These are phyloP conservation scores for Metopia argyrocephala DNA, from an alignment of 2,888 invertebrate genomes.

Conservation along the genomic window DNA sequence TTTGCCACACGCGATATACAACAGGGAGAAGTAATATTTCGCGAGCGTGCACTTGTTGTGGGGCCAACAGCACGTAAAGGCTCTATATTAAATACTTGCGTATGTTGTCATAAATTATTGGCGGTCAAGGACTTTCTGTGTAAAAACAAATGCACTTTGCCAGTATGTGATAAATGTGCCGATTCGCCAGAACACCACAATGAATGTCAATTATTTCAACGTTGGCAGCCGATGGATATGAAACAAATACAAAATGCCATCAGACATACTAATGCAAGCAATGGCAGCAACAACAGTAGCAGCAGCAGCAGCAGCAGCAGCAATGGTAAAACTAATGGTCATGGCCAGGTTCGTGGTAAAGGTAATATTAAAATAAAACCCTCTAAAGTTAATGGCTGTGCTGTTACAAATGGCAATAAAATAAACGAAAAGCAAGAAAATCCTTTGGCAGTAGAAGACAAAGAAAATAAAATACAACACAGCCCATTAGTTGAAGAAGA, in stretches of 20 bases:
- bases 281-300: background rate
- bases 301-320: background rate
- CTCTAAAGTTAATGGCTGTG: background rate
- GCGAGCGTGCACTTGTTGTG: constrained; percentile 84
- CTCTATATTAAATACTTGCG: constrained; percentile 82
- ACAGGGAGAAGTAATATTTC: constrained; percentile 85
- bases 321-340: constrained; percentile 8
- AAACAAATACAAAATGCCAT: constrained; percentile 46
- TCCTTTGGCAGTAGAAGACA: background rate
- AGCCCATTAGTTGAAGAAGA: background rate
- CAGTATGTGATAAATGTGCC: constrained; percentile 84
- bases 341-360: background rate
- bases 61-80: constrained; percentile 83
- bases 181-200: constrained; percentile 80
- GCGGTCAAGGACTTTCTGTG: constrained; percentile 79
- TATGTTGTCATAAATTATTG: constrained; percentile 82
- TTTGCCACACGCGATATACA: constrained; percentile 84
- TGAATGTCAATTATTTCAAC: constrained; percentile 83
- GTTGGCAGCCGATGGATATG: constrained; percentile 80
- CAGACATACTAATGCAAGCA: constrained; percentile 31
- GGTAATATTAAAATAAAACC: background rate
- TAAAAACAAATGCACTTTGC: constrained; percentile 83
- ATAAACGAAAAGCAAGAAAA: background rate
- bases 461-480: background rate
- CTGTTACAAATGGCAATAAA: background rate